These are phyloP conservation scores for Andricus curvator DNA, from an alignment of 2,888 invertebrate species.

Conservation along the genomic window DNA sequence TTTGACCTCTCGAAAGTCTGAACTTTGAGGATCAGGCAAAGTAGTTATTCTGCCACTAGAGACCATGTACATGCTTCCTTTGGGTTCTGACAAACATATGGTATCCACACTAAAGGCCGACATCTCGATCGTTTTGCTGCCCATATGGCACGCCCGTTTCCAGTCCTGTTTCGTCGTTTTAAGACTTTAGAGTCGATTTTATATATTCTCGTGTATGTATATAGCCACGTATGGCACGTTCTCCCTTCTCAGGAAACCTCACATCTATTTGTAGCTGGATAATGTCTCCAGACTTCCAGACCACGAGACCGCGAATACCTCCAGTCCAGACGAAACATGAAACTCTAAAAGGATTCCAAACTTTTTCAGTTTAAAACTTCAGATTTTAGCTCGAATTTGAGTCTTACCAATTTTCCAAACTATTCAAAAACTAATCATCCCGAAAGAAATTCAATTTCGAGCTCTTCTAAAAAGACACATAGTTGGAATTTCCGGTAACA, in stretches of 20 bases:
- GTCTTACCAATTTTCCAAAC: no score
- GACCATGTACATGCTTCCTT: slow-evolving; percentile 50
- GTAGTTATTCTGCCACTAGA: slow-evolving; percentile 23
- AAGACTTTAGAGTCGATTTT: slow-evolving; percentile 48
- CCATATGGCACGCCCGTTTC: slow-evolving; percentile 69
- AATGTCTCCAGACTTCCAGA: slow-evolving; percentile 41
- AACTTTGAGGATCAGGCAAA: slow-evolving; percentile 15
- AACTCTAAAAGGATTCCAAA: background rate
- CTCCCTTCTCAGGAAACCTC: slow-evolving; percentile 59
- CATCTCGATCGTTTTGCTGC: slow-evolving; percentile 68
- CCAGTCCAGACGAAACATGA: slow-evolving; percentile 39
- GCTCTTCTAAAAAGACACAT: no score
- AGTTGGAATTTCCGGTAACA: slow-evolving; percentile 64
- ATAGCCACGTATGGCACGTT: slow-evolving; percentile 56
- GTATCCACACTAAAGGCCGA: slow-evolving; percentile 60
- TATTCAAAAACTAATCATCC: no score
- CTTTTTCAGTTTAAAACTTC: background rate
- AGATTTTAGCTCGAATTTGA: background rate
- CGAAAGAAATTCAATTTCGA: no score
- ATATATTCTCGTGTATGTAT: slow-evolving; percentile 48
- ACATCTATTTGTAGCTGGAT: slow-evolving; percentile 59
- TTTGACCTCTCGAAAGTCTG: slow-evolving; percentile 24
- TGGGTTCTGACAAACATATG: slow-evolving; percentile 61
- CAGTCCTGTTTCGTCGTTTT: slow-evolving; percentile 53
- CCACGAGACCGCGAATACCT: slow-evolving; percentile 22